Conservation (phyloP, 1,140 invertebrate genomes). For the Bombus confusus region DNA sequence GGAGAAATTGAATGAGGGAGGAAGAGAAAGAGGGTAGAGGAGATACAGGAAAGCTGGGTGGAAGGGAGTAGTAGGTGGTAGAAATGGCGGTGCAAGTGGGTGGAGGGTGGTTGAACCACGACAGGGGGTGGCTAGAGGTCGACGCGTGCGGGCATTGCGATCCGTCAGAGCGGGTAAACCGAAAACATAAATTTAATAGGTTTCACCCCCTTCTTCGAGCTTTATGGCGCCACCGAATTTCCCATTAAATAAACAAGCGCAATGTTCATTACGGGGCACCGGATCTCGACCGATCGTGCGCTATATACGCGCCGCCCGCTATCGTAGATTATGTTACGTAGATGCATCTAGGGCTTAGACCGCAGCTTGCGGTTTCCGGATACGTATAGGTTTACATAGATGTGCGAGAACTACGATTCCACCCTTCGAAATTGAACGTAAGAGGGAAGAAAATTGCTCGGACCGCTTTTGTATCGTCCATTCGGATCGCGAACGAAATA, state of each 20-base stretch:
- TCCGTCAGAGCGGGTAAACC: slow-evolving; percentile 83
- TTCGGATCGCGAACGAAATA: background rate
- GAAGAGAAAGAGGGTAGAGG: slow-evolving; percentile 20
- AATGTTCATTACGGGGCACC: slow-evolving; percentile 79
- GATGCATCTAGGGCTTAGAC: slow-evolving; percentile 76
- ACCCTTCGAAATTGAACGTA: slow-evolving; percentile 36
- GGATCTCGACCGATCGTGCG: slow-evolving; percentile 60
- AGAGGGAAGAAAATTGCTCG: slow-evolving; percentile 34
- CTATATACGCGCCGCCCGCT: slow-evolving; percentile 48
- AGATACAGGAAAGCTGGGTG: slow-evolving; percentile 33
- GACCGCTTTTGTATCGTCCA: background rate
- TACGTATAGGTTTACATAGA: slow-evolving; percentile 34
- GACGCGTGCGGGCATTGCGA: slow-evolving; percentile 77
- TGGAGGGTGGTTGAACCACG: slow-evolving; percentile 51
- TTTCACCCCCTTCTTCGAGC: slow-evolving; percentile 80
- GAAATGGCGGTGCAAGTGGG: slow-evolving; percentile 56
- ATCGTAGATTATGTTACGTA: slow-evolving; percentile 63
- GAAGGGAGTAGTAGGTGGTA: slow-evolving; percentile 54
- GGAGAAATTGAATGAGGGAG: background rate
- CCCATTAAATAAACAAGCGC: slow-evolving; percentile 83
- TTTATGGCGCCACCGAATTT: slow-evolving; percentile 82
- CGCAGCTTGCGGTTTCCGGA: slow-evolving; percentile 72
- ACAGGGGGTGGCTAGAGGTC: slow-evolving; percentile 58
- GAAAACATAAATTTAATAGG: slow-evolving; percentile 82
- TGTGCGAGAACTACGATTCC: background rate